A percentile compares a stretch with the other conserved stretches of the same genome.
phyloP scores from a whole-genome alignment of 2,113 vertebrate species.

The Corynorhinus townsendii region DNA sequence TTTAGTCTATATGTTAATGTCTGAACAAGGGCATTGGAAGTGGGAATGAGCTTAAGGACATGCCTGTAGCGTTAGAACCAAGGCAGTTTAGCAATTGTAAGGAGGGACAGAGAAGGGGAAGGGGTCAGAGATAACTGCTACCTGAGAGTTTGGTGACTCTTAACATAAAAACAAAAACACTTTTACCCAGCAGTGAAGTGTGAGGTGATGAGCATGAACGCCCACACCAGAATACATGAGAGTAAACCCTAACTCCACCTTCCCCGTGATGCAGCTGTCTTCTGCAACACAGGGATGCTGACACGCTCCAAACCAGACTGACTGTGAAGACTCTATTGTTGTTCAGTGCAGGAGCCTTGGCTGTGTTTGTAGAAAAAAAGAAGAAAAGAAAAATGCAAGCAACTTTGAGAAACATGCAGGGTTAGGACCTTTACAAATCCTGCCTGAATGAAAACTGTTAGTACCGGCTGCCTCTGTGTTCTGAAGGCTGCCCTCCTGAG shows the following conservation, averaged over 20 bases:
- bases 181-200: background rate
- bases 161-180: background rate
- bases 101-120: background rate
- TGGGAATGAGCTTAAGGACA: background rate
- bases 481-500: conserved; percentile 54
- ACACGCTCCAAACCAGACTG: background rate
- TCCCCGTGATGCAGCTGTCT: background rate
- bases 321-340: background rate
- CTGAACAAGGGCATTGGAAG: background rate
- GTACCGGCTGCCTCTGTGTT: conserved; percentile 25
- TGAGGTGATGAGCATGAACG: too few relatives aligned
- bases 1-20: background rate
- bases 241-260: background rate
- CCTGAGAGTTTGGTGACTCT: background rate
- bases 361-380: background rate
- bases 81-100: background rate
- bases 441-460: conserved; percentile 24
- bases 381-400: background rate
- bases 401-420: background rate
- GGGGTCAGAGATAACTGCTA: background rate
- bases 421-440: background rate
- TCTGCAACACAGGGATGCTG: background rate
- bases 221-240: accelerated
- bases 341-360: background rate
- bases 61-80: background rate